Base-by-base conservation (phyloP, 2,888 invertebrate genomes). In the Chironomus tentans region DNA sequence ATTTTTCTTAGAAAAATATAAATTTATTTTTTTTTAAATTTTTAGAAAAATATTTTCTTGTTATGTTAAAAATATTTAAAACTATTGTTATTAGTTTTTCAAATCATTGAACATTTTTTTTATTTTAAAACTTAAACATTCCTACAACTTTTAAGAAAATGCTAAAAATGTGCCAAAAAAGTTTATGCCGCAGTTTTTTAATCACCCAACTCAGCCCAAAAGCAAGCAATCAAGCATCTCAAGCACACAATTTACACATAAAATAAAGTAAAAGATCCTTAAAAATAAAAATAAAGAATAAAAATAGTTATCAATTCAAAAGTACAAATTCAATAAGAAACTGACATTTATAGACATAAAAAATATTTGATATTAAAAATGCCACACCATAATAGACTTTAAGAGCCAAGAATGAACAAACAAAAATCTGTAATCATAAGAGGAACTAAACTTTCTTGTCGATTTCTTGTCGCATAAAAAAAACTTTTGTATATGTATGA, bases 261-360 rank as follows among this genome's bases (percentile, higher is more conserved):
- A 50, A 65, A 65, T 24, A 28, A 28, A 28, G 2, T 15, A 50
- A 50, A 13, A 48, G 1, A n/a, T 12, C 6, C 1, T 18, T 21
- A 65, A 2, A n/a, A n/a, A n/a, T n/a, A 24, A 24, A 24, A 24
- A 24, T 24, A 65, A 24, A 65, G 1, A 21, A 65, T 65, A 21
- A 65, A 65, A 65, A 21, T 65, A 65, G 65, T 65, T 65, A 65
- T 65, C 65, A 65, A 65, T 65, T 65, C 24, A 13, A 65, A 24
- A 65, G 65, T 65, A 65, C 65, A 65, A 65, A 62, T 18, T 56
- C 18, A 56, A 56, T 15, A 56, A 56, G 18, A 56, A 56, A 56
- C 18, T 18, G 50, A n/a, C 15, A 50, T 50, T 50, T 15, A 13
- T 50, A 50, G 15, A 50, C 4, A 15, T 15, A 15, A 50, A 15